Percentiles rank a stretch among this genome's conserved stretches.
These are phyloP conservation scores for Eurypyga helias DNA, from an alignment of 2,113 vertebrate species.

Conservation along the genomic window DNA sequence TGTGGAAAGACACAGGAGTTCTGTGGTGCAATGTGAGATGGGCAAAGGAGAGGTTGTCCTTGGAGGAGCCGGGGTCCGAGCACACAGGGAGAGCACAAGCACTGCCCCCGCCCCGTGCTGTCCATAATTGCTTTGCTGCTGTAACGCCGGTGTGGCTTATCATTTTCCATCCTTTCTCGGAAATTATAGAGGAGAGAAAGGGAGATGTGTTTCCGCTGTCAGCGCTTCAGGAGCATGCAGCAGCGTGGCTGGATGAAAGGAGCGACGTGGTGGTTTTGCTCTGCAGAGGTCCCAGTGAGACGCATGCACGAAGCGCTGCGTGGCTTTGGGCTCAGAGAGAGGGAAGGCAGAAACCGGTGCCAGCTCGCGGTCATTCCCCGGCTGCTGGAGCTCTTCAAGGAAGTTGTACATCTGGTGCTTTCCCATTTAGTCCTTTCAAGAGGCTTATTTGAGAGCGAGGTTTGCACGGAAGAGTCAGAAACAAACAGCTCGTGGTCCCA, in stretches of 20 bases:
- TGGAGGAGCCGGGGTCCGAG: not conserved
- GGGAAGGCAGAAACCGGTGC: not conserved
- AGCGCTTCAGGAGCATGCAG: not conserved
- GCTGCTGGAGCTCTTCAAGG: not conserved
- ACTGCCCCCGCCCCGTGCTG: fast-evolving
- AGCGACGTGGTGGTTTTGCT: not conserved
- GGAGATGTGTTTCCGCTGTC: conserved; percentile 35
- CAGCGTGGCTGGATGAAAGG: not conserved
- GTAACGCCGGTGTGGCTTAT: not conserved
- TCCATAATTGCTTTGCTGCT: not conserved
- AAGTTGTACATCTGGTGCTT: conserved; percentile 1
- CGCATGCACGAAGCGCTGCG: not conserved
- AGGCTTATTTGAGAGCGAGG: not conserved
- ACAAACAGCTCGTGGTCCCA: not conserved
- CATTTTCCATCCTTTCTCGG: conserved; percentile 8
- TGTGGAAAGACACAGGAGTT: not conserved
- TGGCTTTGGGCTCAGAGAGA: not conserved
- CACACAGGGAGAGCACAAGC: fast-evolving
- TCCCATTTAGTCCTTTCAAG: conserved; percentile 2
- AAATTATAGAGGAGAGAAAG: conserved; percentile 41
- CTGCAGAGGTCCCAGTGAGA: not conserved
- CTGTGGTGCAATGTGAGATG: not conserved
- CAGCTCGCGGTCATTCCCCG: not conserved
- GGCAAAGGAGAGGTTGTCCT: not conserved
- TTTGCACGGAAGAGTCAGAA: conserved; percentile 7